Base-by-base conservation (phyloP, 2,797 vertebrate genomes). In the Siniperca undulata region DNA sequence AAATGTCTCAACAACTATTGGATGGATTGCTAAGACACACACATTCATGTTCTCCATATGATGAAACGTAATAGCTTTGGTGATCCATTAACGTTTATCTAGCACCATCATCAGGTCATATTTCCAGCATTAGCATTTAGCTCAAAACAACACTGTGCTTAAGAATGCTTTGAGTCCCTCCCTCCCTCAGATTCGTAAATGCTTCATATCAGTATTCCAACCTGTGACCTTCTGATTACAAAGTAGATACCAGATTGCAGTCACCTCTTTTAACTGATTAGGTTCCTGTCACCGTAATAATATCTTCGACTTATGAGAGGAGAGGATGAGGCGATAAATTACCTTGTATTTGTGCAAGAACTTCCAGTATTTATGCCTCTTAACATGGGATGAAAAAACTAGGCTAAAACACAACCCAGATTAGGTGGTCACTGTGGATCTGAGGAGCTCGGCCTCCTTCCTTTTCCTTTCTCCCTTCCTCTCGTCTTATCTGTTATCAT, bases 401-500 rank as follows among this genome's bases (percentile, higher is more conserved):
- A 73, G 68, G 84, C 53, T 73, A 84, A 69, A 79, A 82, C 73
- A 52, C 50, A 89, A 73, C 55, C 38, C 55, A 79, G 58, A 86
- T 83, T 60, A 85, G n/a, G 61, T 76, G 78, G 78, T 88, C 80
- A 78, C n/a, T n/a, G 67, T 82, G 74, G 68, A 74, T 80, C 72
- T 68, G 24, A 71, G 59, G 75, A 80, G 24, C 67, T 72, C 65
- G 71, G 74, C 78, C 71, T 86, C 67, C 62, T 77, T 82, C 34
- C 80, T 86, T 79, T 80, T 83, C 56, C 81, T 84, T 89, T 67
- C 74, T 73, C 38, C 72, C 69, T 71, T 73, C 48, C 67, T 74
- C 50, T 86, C 30, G 0, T 83, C 78, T 89, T 93, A 91, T 91
- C 92, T 88, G 82, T 84, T 90, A 89, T 91, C 74, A 19, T 92